Base-by-base conservation (phyloP, 2,888 invertebrate genomes). In the Hemithea aestivaria region DNA sequence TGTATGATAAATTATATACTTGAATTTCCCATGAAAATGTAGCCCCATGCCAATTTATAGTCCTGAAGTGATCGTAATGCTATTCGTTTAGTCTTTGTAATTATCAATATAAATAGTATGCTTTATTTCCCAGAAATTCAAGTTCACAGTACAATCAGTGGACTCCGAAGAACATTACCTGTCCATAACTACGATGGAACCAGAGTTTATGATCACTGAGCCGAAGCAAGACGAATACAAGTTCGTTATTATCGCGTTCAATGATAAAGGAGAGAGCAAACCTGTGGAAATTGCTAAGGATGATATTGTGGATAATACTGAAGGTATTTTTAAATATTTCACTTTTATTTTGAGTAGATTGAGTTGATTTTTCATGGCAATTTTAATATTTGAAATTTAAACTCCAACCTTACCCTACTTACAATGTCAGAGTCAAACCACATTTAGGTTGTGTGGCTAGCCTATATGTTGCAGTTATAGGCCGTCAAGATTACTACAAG, bases 231-330 rank as follows among this genome's bases (percentile, higher is more conserved):
- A 74, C 1, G 55, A 61, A 23, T 85, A 78, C 45, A 80, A 74
- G 46, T 76, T 87, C 30, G 52, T 73, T 8, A 71, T 87, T 7
- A 53, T 68, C 28, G 80, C 87, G 1, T 69, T 70, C 39, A 87
- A 87, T 41, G 78, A 76, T 10, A 87, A 83, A 60, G 87, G 85
- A n/a, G 69, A 75, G 21, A 87, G 85, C 48, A 58, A 62, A 27
- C 50, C 61, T 6, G 76, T 87, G 2, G 72, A 73, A 45, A 78
- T 87, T 21, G 60, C 64, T 2, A 72, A 70, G 41, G 72, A 67
- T 1, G 69, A 65, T 46, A 66, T 85, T 10, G 32, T 69, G 3
- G 62, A 72, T 39, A 67, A 73, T 46, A 57, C 54, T 9, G 47
- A 55, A 56, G 70, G 80, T 79, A 48, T 56, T 48, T 22, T 11